A percentile compares a stretch with the other conserved stretches of the same genome.
Conservation (phyloP, 1,140 invertebrate species). For the Drosophila hydei region DNA sequence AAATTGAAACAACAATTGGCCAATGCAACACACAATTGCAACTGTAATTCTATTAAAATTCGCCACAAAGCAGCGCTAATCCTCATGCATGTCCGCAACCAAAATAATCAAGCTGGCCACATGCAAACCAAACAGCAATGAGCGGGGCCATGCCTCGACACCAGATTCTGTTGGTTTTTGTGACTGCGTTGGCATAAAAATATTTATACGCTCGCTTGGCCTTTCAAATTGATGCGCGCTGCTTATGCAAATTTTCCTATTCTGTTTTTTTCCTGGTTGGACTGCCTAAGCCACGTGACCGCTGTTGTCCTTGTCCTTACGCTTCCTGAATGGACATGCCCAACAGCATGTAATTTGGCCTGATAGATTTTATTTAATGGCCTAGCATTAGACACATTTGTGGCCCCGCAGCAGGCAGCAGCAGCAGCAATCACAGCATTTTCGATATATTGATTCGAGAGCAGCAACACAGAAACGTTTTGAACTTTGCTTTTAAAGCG, state of each 20-base stretch:
- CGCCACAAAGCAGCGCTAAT: constrained; percentile 67
- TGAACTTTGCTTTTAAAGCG: constrained; percentile 22
- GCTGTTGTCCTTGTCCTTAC: constrained; percentile 45
- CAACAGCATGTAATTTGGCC: constrained; percentile 66
- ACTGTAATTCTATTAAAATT: constrained; percentile 70
- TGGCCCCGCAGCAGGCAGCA: constrained; percentile 39
- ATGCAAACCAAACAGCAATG: constrained; percentile 26
- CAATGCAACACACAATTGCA: constrained; percentile 17
- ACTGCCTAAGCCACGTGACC: constrained; percentile 64
- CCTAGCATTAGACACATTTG: constrained; percentile 73
- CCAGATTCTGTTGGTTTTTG: constrained; percentile 36
- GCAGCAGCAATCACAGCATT: constrained; percentile 26
- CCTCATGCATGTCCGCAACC: constrained; percentile 51
- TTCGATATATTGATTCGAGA: constrained; percentile 48
- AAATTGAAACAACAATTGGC: constrained; percentile 16
- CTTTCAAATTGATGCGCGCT: constrained; percentile 70
- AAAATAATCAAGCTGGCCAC: constrained; percentile 53
- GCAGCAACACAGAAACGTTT: constrained; percentile 23
- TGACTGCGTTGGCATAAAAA: constrained; percentile 73
- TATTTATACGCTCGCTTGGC: constrained; percentile 74
- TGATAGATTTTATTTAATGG: constrained; percentile 76
- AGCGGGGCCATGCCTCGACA: background rate
- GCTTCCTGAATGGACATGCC: constrained; percentile 11
- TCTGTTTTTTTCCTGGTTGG: constrained; percentile 7
- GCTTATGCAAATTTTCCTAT: constrained; percentile 71